Conservation (phyloP, 2,113 vertebrate species). For the Zapornia atra region DNA sequence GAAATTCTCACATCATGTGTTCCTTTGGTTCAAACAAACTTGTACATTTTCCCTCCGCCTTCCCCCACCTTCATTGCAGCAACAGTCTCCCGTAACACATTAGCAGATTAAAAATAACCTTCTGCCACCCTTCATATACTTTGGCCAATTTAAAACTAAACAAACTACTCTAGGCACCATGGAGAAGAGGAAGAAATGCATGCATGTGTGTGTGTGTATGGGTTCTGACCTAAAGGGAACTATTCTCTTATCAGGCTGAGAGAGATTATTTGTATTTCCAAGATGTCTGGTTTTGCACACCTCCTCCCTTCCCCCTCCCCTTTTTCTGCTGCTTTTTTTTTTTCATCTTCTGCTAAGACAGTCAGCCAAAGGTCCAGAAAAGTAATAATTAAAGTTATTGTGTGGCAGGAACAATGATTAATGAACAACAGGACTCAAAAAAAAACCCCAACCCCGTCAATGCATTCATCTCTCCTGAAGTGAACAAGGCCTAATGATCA, state of each 20-base stretch:
- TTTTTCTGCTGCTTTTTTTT: not conserved
- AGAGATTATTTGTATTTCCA: slow-evolving; percentile 18
- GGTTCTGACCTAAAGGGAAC: not conserved
- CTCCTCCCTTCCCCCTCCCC: no score
- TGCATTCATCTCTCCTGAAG: not conserved
- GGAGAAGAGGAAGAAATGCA: not conserved
- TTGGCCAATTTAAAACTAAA: slow-evolving; percentile 10
- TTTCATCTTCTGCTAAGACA: not conserved
- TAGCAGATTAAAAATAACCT: slow-evolving; percentile 45
- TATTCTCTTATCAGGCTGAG: not conserved
- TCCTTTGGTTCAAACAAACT: not conserved
- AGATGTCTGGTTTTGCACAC: not conserved
- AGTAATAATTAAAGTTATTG: slow-evolving; percentile 13
- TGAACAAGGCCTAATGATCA: not conserved
- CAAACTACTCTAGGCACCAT: not conserved
- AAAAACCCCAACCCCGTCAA: fast-evolving
- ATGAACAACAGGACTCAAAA: not conserved
- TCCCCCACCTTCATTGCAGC: not conserved
- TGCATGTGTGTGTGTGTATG: not conserved
- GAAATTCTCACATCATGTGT: not conserved
- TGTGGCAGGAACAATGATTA: not conserved
- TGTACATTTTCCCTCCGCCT: not conserved
- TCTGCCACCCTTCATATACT: slow-evolving; percentile 27
- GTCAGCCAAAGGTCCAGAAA: not conserved
- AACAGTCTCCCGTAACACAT: not conserved